Evolutionary conservation across 2,797 vertebrate genomes (phyloP), one percentile per base, ranked within the genome.

Genomic region (Pogonophryne albipinna): DNA sequence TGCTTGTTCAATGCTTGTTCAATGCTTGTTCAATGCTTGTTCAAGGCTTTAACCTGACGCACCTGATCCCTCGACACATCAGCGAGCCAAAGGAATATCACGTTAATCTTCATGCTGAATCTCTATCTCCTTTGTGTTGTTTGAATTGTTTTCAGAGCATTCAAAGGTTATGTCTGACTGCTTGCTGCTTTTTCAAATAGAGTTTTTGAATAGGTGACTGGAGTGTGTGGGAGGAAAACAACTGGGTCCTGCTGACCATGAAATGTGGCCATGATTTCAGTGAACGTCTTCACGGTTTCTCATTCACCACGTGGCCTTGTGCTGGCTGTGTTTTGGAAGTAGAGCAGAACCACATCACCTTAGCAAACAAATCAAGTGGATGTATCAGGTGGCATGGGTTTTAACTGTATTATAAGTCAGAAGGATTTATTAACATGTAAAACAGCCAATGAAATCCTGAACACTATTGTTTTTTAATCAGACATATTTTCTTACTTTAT

Each of bases 81-180:
- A 27, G 27, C 4, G 27, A 27, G 4, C 27, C 27, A 27, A 27
- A 27, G 1, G 1, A 27, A 4, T 27, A 27, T 27, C 27, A 76
- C 41, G 15, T 80, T 61, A 41, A 58, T 46, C 12, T 52, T 12
- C 1, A 34, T 10, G 17, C 34, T 41, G 38, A 58, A 41, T 14
- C 19, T 52, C n/a, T 47, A 3, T 31, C 47, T 38, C 10, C 45
- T 55, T 53, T 42, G 62, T 67, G 44, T 52, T 2, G 4, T 73
- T 45, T 50, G 10, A 46, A 52, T 38, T 27, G 47, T 49, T 44
- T 2, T 55, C 19, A 1, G 3, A 19, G 34, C 12, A 1, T 17
- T 45, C 61, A 4, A 34, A 41, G 34, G 41, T 38, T 38, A 50
- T 71, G 71, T 58, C 27, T 71, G 58, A 14, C 10, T n/a, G 23